These are phyloP conservation scores for Seriola dumerili DNA, from an alignment of 2,113 vertebrate species.

Conservation along the genomic window DNA sequence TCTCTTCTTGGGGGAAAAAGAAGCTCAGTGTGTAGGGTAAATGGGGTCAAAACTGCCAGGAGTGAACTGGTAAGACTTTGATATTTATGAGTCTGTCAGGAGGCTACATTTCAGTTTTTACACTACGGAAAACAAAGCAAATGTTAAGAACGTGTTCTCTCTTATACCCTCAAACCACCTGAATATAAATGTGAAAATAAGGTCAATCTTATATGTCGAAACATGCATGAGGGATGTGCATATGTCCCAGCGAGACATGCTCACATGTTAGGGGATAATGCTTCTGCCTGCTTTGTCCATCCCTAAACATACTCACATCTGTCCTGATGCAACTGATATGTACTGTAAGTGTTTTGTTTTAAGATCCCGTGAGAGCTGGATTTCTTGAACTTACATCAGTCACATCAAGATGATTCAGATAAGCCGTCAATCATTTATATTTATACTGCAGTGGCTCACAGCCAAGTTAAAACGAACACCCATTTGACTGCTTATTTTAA, in stretches of 20 bases:
- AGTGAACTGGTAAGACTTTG: conserved; percentile 30
- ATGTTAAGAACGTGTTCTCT: conserved; percentile 2
- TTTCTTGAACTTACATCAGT: conserved; percentile 34
- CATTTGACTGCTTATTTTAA: neutral
- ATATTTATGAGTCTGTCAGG: conserved; percentile 33
- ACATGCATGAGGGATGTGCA: neutral
- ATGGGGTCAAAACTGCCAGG: conserved; percentile 36
- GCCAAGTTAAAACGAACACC: neutral
- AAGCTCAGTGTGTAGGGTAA: conserved; percentile 49
- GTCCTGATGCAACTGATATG: neutral
- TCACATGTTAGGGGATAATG: neutral
- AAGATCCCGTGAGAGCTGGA: neutral
- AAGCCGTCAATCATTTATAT: conserved; percentile 23
- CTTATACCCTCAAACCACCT: neutral
- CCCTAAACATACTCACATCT: neutral
- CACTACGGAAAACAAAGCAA: conserved; percentile 1
- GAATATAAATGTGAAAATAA: conserved; percentile 12
- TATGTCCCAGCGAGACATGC: neutral
- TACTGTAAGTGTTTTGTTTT: neutral
- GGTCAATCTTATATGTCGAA: neutral
- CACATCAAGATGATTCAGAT: neutral
- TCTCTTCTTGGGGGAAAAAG: conserved; percentile 14
- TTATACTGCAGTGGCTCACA: neutral
- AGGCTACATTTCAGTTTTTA: conserved; percentile 1
- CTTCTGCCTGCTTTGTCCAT: neutral